Evolutionary conservation across 2,113 vertebrate species (phyloP), one percentile per base, ranked within the genome.

Genomic region (Recurvirostra avosetta): DNA sequence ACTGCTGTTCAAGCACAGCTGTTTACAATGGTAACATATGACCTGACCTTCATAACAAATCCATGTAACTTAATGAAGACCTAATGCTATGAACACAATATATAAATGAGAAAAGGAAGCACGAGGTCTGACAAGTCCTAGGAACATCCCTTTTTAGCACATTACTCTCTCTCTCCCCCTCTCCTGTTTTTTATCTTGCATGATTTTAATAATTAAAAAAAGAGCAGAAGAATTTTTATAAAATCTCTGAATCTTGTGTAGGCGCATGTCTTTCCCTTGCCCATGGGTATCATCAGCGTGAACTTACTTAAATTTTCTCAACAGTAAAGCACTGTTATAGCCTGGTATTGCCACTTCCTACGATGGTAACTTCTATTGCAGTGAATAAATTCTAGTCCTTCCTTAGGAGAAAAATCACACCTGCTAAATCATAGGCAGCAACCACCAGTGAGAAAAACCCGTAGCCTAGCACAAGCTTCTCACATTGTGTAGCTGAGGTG

Each of bases 401-500:
- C 65, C n/a, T 73, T 23, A 66, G 20, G 14, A 8, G 41, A 76
- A 78, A 82, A 87, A 43, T 18, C 3, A 18, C 26, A 52, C 9
- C 5, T 78, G 8, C 4, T 88, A 77, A 92, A 55, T 62, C 5
- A 59, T 15, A 84, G 18, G 12, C 27, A 56, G 25, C 86, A 91
- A 62, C 3, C 30, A 84, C 15, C 19, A 79, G 23, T 41, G 36
- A 84, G 43, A 38, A 90, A 83, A 77, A 11, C 1, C 6, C 9
- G 9, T 7, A n/a, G 32, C 4, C 7, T 26, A 38, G 45, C 15
- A 55, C 3, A 1, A 2, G 3, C 11, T 89, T 40, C 40, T 72
- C 8, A 4, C 7, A 52, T 72, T 3, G 0, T 0, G 1, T 12
- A 52, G 6, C 16, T 58, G 52, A 49, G 8, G 12, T 4, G 2